Conservation (phyloP, 1,140 invertebrate species). For the Diorhabda elongata region DNA sequence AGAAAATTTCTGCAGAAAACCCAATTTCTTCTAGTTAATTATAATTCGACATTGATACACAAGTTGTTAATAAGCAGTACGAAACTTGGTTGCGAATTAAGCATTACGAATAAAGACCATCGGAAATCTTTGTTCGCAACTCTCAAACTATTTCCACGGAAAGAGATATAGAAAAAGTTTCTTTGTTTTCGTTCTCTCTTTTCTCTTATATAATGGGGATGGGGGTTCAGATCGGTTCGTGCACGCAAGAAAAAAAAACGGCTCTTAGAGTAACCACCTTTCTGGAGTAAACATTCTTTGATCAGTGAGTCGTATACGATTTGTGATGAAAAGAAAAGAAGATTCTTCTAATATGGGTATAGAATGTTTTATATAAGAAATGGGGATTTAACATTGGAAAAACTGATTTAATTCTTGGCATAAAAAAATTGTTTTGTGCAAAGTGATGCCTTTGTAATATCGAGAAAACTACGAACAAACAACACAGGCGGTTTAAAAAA, state of each 20-base stretch:
- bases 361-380: background rate
- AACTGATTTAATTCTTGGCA: background rate
- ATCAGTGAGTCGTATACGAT: background rate
- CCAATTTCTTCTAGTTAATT: no score
- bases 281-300: background rate
- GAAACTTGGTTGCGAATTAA: no score
- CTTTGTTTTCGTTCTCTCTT: background rate
- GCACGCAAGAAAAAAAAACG: background rate
- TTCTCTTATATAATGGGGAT: background rate
- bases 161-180: background rate
- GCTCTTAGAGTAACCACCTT: background rate
- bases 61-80: no score
- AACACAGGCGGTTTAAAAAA: no score
- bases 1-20: no score
- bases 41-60: no score
- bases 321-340: conserved; percentile 3
- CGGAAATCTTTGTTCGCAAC: no score
- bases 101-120: no score
- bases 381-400: background rate
- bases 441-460: no score
- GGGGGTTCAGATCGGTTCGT: background rate
- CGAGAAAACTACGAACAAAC: no score
- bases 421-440: no score
- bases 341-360: conserved; percentile 1
- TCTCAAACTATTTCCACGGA: background rate